Base-by-base conservation (phyloP, 2,888 invertebrate genomes). In the Lepidocyrtoides sp. region DNA sequence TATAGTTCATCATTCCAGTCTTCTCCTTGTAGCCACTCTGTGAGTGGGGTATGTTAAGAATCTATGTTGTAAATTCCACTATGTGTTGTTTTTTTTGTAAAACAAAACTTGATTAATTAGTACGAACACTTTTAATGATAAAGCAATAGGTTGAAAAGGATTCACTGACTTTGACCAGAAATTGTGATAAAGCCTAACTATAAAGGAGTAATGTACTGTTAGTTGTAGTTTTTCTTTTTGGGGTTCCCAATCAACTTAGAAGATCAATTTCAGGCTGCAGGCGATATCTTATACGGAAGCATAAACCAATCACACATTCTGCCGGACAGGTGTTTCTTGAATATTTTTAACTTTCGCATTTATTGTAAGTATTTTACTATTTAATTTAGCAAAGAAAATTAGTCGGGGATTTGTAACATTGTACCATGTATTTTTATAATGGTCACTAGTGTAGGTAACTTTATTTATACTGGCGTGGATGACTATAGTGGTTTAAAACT, bases 331-430 rank as follows among this genome's bases (percentile, higher is more conserved):
- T 69, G 36, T 69, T 69, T 69, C 36, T 32, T 32, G 23, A 32
- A 1, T n/a, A 69, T 36, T 69, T 69, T 32, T 32, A 69, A 69
- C 66, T 69, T n/a, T 69, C 17, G 17, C 66, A n/a, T 32, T 69
- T 36, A 36, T 63, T 29, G 4, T 29, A 12, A 29, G 4, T n/a
- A n/a, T 63, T 63, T 63, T 29, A 20, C 5, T 57, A 57, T 57
- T 57, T 57, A 57, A 57, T 20, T 57, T 2, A 20, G 20, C 5
- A 57, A 57, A 2, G 14, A 2, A 57, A 7, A 2, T 57, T 12
- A 20, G 5, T 57, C n/a, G n/a, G n/a, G n/a, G n/a, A n/a, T 57
- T 57, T 57, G 57, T 57, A 57, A 20, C 23, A 51, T 51, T 57
- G 17, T 57, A 57, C 57, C 12, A 51, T 57, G 57, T 57, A 57